Base-by-base conservation (phyloP, 2,888 invertebrate genomes). In the Ischnus inquisitorius region DNA sequence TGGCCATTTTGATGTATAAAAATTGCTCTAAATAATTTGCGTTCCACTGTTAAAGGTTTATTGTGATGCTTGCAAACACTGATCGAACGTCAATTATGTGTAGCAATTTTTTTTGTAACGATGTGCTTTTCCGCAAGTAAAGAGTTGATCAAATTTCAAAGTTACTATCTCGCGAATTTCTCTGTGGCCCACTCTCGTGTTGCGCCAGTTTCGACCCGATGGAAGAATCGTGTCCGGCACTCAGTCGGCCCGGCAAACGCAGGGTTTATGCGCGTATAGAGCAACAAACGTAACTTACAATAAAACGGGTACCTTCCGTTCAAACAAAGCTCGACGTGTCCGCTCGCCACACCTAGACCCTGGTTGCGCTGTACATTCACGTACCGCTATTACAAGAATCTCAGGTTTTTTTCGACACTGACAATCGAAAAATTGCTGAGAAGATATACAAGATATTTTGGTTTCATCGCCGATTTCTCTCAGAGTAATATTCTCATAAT, bases 101-200 rank as follows among this genome's bases (percentile, higher is more conserved):
- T n/a, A n/a, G n/a, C n/a, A n/a, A n/a, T n/a, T n/a, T n/a, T n/a
- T n/a, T n/a, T n/a, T n/a, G n/a, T n/a, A n/a, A n/a, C 34, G 34
- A 6, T 34, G 34, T 79, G 86, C 85, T 84, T 86, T 79, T 82
- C 67, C 65, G 81, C 71, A 79, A 83, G 68, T 72, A 46, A 71
- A 68, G 79, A 81, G 85, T 69, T 85, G 82, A 85, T 87, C 85
- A 85, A 87, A 54, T 88, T 88, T 80, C 83, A 19, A 67, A 86
- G 87, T 87, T 87, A 90, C 88, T 88, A 85, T 85, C 82, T 65
- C 80, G 48, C 75, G 75, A 74, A 62, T 79, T 60, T 14, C 67
- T 65, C 67, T 10, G 34, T 41, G 71, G 67, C 67, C 60, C 71
- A 76, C 77, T 69, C 57, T 87, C 83, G 74, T 83, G 79, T 78